Evolutionary conservation across 37 sponge, comb jelly and placozoan species (phyloP), one percentile per base, ranked within the genome.

Genomic region (Petrosia ficiformis): DNA sequence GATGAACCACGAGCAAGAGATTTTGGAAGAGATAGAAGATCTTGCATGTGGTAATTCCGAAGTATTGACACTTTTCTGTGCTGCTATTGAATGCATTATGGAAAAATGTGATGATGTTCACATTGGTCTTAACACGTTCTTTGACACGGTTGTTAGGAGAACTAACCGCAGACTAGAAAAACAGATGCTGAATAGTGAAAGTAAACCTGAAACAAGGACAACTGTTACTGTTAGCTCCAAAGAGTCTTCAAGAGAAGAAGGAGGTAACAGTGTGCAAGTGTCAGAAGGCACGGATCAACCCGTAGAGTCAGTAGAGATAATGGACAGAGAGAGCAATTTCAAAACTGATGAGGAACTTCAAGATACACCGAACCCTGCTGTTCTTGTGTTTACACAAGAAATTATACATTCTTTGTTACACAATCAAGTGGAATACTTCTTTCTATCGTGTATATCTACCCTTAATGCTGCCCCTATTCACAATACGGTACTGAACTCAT

Each of bases 1-100:
- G 0, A 43, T 63, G 76, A 86, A 75, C 37, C 25, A 41, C 14
- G 86, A 86, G 64, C 86, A 86, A 70, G 39, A 75, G 1, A 54
- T 80, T 0, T 26, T 86, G 28, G 69, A 57, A 4, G 29, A 63
- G 42, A 28, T 86, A 2, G 81, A 68, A 1, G 81, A 74, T 34
- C 37, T 58, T 36, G 64, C 71, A 14, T 33, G 57, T 0, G 86
- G 86, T 0, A 48, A 48, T 48, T 48, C 54, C 54, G 14, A 19
- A 14, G 8, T 48, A 48, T 19, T 14, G 8, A 14, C 8, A 19
- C 14, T 14, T 14, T 19, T 48, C 14, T 19, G 54, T 8, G 14
- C 14, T 8, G 8, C 54, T 19, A 19, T 14, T 48, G 8, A 8
- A 19, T 48, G 14, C 14, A 48, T 48, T 14, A 19, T 14, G 8